These are phyloP conservation scores for Brienomyrus longianalis DNA, from an alignment of 2,113 vertebrate species.

Conservation along the genomic window DNA sequence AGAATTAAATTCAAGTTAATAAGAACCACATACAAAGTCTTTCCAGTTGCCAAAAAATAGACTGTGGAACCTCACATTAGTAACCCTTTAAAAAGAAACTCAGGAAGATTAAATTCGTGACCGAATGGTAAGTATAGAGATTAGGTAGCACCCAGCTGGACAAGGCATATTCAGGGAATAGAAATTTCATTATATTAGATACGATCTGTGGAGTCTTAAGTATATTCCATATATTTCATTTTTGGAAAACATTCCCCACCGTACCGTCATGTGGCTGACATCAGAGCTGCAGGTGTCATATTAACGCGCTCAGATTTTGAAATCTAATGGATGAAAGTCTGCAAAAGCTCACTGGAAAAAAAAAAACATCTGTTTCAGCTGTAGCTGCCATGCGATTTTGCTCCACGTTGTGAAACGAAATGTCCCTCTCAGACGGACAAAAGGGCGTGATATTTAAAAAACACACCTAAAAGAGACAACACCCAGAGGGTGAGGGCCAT, in stretches of 20 bases:
- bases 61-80: slow-evolving; percentile 11
- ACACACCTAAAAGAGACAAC: neutral
- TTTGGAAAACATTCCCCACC: slow-evolving; percentile 32
- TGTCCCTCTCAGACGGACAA: neutral
- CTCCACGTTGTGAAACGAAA: slow-evolving; percentile 25
- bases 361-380: neutral
- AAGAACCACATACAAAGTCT: slow-evolving; percentile 28
- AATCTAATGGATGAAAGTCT: slow-evolving; percentile 26
- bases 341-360: slow-evolving; percentile 19
- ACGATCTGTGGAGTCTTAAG: slow-evolving; percentile 46
- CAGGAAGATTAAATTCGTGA: slow-evolving; percentile 31
- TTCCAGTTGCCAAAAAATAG: slow-evolving; percentile 20
- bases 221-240: slow-evolving; percentile 49
- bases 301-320: slow-evolving; percentile 24
- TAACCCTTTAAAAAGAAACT: slow-evolving; percentile 32
- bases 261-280: slow-evolving; percentile 36
- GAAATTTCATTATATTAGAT: slow-evolving; percentile 58
- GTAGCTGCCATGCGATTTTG: neutral
- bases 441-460: neutral
- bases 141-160: slow-evolving; percentile 35
- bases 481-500: neutral
- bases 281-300: slow-evolving; percentile 37
- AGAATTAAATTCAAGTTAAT: slow-evolving; percentile 32
- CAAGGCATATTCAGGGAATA: slow-evolving; percentile 38
- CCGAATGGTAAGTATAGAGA: slow-evolving; percentile 39